Conservation (phyloP, 1,140 invertebrate species). For the Ceratina calcarata region DNA sequence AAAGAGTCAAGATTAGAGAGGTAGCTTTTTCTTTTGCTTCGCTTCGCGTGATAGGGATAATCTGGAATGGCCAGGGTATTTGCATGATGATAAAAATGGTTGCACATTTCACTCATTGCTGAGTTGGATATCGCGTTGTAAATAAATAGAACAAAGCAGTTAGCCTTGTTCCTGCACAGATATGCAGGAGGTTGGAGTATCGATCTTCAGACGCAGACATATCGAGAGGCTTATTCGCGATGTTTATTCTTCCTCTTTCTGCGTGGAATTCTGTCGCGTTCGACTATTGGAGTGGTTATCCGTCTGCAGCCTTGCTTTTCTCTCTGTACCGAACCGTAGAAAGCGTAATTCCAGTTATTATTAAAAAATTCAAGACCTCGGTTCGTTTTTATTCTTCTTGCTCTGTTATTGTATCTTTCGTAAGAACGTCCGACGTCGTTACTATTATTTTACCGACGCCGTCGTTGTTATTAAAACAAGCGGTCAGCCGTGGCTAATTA, state of each 20-base stretch:
- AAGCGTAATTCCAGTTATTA: conserved; percentile 3
- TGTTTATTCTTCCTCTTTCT: conserved; percentile 1
- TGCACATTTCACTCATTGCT: neutral
- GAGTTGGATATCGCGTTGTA: neutral
- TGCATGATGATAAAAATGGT: neutral
- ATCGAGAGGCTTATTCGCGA: conserved; percentile 21
- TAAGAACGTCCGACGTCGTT: neutral
- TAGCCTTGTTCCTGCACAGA: neutral
- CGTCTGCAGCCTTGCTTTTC: neutral
- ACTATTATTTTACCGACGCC: neutral
- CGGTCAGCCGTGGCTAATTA: neutral
- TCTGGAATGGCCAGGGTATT: neutral
- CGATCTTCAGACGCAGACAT: conserved; percentile 1
- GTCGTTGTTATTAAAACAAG: conserved; percentile 5
- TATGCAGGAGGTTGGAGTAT: conserved; percentile 12
- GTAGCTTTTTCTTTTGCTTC: neutral
- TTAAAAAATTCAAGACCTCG: neutral
- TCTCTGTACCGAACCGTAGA: neutral
- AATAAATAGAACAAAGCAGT: neutral
- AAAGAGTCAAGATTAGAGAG: neutral
- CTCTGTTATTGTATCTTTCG: neutral
- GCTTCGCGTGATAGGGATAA: neutral
- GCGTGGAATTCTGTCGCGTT: neutral
- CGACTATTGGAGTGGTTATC: conserved; percentile 6
- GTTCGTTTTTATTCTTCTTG: no score